phyloP scores from a whole-genome alignment of 1,140 invertebrate species.

The Calephelis nemesis region DNA sequence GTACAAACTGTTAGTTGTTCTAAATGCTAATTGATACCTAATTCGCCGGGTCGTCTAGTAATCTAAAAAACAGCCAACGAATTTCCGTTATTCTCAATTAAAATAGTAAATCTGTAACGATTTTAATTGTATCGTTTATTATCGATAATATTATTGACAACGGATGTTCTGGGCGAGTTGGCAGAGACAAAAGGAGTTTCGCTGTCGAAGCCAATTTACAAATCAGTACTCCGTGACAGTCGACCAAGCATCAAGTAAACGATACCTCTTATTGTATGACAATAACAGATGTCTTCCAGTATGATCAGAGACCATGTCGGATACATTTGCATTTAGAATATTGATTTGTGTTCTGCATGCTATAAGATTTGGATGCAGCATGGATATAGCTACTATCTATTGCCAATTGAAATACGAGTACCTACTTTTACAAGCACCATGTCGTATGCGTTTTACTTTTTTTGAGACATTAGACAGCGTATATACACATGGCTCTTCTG shows the following conservation, averaged over 20 bases:
- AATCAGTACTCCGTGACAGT: conserved; percentile 14
- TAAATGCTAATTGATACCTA: too few relatives aligned
- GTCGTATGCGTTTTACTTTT: too few relatives aligned
- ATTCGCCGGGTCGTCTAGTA: too few relatives aligned
- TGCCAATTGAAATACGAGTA: too few relatives aligned
- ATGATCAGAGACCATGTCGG: neutral
- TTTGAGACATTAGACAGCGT: too few relatives aligned
- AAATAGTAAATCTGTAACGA: neutral
- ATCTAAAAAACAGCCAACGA: neutral
- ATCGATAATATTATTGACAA: neutral
- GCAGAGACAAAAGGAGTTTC: conserved; percentile 15
- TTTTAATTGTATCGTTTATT: neutral
- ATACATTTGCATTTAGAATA: neutral
- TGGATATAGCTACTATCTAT: too few relatives aligned
- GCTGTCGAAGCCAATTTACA: conserved; percentile 10
- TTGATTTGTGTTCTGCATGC: neutral
- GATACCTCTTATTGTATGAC: conserved; percentile 6
- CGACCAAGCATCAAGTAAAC: conserved; percentile 16
- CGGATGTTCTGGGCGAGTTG: conserved; percentile 16
- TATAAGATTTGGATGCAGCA: too few relatives aligned
- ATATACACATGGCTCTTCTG: too few relatives aligned
- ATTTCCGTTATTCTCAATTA: conserved; percentile 1
- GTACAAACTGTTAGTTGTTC: too few relatives aligned
- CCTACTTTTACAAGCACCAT: too few relatives aligned
- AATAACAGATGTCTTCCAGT: neutral